Evolutionary conservation across 1,140 invertebrate species (phyloP).

Genomic region (Apolygus lucorum): DNA sequence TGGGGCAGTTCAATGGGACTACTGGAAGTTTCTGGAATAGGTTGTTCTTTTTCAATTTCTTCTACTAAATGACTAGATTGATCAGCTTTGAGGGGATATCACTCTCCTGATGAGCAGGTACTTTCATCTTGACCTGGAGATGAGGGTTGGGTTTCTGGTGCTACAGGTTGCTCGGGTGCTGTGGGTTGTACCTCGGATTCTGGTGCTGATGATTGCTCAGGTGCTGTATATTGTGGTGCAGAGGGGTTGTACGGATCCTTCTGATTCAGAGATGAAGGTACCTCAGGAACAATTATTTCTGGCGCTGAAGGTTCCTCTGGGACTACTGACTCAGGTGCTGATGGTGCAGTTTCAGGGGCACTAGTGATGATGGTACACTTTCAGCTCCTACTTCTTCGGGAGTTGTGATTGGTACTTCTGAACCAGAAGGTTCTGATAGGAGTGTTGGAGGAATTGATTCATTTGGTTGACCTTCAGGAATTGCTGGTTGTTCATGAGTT

Average conservation of each 20-base stretch:
- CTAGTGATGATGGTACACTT: not conserved
- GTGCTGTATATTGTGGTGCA: not conserved
- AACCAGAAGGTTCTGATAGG: no score
- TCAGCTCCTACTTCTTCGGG: not conserved
- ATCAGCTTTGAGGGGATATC: constrained; percentile 1
- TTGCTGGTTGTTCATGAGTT: not conserved
- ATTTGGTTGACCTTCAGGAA: not conserved
- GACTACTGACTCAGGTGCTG: not conserved
- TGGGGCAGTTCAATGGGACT: not conserved
- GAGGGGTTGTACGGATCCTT: no score
- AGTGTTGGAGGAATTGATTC: no score
- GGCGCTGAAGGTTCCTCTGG: constrained; percentile 1
- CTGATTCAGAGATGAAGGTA: no score
- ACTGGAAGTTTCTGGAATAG: not conserved
- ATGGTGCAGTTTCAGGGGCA: not conserved
- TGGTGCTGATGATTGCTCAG: not conserved
- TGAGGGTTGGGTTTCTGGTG: not conserved
- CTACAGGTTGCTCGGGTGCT: not conserved
- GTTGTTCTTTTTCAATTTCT: constrained; percentile 6
- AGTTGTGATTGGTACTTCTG: not conserved
- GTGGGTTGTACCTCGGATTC: not conserved
- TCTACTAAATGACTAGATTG: constrained; percentile 6
- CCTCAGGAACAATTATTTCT: not conserved
- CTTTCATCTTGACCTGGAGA: no score
- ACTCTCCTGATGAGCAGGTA: not conserved